A percentile compares a stretch with the other conserved stretches of the same genome.
These are phyloP conservation scores for Poecilia velifera DNA, from an alignment of 2,797 vertebrate genomes.

Conservation along the genomic window DNA sequence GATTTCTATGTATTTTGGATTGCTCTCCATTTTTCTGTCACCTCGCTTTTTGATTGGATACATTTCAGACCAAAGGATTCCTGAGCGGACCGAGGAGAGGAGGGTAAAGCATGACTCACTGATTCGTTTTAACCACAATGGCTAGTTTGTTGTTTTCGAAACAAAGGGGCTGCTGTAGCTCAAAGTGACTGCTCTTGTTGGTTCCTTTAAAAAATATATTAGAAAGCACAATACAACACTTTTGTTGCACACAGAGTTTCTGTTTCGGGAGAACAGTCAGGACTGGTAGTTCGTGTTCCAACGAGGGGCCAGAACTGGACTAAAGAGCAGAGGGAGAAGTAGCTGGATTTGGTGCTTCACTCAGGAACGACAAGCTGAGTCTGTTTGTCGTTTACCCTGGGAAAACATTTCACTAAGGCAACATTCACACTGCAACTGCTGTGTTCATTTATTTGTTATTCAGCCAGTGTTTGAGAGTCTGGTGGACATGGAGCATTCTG, in stretches of 20 bases:
- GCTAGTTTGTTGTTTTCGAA: neutral
- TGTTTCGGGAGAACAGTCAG: neutral
- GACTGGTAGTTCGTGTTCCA: neutral
- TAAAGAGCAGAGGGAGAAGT: neutral
- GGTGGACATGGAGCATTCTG: neutral
- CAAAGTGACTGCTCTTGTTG: neutral
- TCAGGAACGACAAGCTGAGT: neutral
- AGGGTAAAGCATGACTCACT: neutral
- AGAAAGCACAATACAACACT: neutral
- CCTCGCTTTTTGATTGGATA: neutral
- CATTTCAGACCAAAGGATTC: neutral
- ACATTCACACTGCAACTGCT: neutral
- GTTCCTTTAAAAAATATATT: neutral
- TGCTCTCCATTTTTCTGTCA: neutral
- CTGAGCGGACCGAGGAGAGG: too few relatives aligned
- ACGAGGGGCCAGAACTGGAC: neutral
- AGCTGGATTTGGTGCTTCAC: neutral
- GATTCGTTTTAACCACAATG: neutral
- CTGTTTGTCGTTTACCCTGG: neutral
- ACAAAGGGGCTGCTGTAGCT: neutral
- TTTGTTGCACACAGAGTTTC: neutral
- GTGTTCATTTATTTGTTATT: neutral
- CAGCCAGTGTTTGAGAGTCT: neutral
- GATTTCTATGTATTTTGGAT: neutral
- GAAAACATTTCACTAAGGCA: neutral